Evolutionary conservation across 2,113 vertebrate genomes (phyloP), one percentile per base, ranked within the genome.

Genomic region (Perca schrenkii): DNA sequence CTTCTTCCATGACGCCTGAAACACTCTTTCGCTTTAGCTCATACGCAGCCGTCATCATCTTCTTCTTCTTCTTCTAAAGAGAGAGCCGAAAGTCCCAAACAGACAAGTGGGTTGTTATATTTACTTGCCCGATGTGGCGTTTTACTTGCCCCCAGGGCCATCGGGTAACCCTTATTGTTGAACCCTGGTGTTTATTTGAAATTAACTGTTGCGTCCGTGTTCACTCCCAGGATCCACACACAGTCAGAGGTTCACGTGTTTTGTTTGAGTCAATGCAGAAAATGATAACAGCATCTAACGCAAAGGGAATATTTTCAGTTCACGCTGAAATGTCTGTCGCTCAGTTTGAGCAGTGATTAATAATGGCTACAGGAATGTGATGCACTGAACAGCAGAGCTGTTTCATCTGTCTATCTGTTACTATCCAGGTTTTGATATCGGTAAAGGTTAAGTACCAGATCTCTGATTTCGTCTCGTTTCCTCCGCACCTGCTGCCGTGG

Each of bases 391-490:
- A 43, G 43, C n/a, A 16, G 54, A 49, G 28, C 46, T 60, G 22
- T 64, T 49, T 46, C 52, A 2, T 17, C 1, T 16, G 3, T 74
- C 61, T 86, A 77, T 78, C 76, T 53, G 52, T 66, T 68, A 40
- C 72, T 81, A 19, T 87, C 81, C 78, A 77, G 61, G 43, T 88
- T 95, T 87, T 99, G 98, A 80, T 95, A 94, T 72, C 97, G 95
- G 87, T 97, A 96, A 47, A 99, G 93, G 84, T 96, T 95, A 80
- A 99, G 95, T 68, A 99, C 96, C 64, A 99, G 93, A 79, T 99
- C 96, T 86, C 97, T 90, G 92, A 99, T 98, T 89, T 97, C 96
- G 73, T 99, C 97, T 79, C 98, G 95, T 94, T 99, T 99, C 89
- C 92, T 95, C 88, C 96, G 96, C 85, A 99, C 97, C 82, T 96